These are phyloP conservation scores for Taenioides sp. DNA, from an alignment of 2,797 vertebrate species.

Conservation along the genomic window DNA sequence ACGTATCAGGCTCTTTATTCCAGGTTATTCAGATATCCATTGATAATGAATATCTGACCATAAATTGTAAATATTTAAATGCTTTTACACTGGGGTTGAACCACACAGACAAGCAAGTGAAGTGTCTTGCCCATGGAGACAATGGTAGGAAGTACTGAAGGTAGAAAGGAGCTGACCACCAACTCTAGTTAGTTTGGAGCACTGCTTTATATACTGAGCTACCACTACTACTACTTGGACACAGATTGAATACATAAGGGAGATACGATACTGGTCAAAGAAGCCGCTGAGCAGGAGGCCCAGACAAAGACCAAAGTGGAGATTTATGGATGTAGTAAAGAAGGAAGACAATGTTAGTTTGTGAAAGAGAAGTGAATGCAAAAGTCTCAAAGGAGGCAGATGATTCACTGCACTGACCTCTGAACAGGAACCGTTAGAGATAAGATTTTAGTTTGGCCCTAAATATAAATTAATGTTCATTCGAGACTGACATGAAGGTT, in stretches of 20 bases:
- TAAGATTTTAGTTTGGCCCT: neutral
- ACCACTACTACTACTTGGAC: neutral
- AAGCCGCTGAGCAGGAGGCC: neutral
- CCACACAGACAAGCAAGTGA: too few relatives aligned
- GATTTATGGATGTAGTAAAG: neutral
- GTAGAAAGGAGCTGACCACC: neutral
- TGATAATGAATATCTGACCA: neutral
- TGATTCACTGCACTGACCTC: neutral
- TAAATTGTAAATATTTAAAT: neutral
- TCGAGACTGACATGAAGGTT: neutral
- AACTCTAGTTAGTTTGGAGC: too few relatives aligned
- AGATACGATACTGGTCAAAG: neutral
- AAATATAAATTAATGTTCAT: neutral
- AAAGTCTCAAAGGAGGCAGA: neutral
- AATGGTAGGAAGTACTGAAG: neutral
- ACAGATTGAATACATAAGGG: neutral
- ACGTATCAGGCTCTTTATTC: neutral
- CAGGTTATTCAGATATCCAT: neutral
- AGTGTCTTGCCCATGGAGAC: too few relatives aligned
- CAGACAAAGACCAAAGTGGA: neutral
- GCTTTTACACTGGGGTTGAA: neutral
- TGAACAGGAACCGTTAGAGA: neutral
- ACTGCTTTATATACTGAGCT: neutral
- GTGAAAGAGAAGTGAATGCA: neutral
- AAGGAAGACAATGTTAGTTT: neutral